phyloP scores from a whole-genome alignment of 2,113 vertebrate species.

The Dromaius novaehollandiae region DNA sequence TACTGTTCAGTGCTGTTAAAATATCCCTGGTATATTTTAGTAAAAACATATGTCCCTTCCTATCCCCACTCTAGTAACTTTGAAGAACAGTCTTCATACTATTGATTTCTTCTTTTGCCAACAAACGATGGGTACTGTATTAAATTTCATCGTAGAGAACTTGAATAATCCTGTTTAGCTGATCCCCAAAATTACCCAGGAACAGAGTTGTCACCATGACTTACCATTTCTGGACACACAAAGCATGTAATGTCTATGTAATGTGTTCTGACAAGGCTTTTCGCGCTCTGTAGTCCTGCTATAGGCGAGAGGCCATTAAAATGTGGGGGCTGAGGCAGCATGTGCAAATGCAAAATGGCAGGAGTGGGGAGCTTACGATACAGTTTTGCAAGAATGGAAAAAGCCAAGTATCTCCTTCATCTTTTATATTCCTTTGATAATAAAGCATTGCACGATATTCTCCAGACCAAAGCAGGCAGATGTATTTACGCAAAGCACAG shows the following conservation, averaged over 20 bases:
- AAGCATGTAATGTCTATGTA: not conserved
- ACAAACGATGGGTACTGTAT: not conserved
- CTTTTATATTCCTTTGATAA: not conserved
- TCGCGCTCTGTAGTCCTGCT: not conserved
- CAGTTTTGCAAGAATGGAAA: not conserved
- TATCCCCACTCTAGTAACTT: not conserved
- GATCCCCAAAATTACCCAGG: not conserved
- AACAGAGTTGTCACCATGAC: constrained; percentile 11
- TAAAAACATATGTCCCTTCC: not conserved
- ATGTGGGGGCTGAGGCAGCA: not conserved
- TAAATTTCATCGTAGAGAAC: not conserved
- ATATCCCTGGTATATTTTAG: not conserved
- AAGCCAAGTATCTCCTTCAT: not conserved
- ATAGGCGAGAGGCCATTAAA: not conserved
- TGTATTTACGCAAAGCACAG: not conserved
- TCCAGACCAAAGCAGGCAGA: not conserved
- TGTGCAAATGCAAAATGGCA: constrained; percentile 6
- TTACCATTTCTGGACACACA: not conserved
- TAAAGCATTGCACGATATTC: not conserved
- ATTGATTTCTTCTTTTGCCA: not conserved
- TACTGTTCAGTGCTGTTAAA: not conserved
- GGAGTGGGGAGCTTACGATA: not conserved
- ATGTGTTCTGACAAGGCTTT: constrained; percentile 6
- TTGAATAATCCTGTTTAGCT: not conserved
- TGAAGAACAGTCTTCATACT: not conserved